A percentile compares a stretch with the other conserved stretches of the same genome.
Conservation (phyloP, 2,888 invertebrate genomes). For the Harmothoe impar region DNA sequence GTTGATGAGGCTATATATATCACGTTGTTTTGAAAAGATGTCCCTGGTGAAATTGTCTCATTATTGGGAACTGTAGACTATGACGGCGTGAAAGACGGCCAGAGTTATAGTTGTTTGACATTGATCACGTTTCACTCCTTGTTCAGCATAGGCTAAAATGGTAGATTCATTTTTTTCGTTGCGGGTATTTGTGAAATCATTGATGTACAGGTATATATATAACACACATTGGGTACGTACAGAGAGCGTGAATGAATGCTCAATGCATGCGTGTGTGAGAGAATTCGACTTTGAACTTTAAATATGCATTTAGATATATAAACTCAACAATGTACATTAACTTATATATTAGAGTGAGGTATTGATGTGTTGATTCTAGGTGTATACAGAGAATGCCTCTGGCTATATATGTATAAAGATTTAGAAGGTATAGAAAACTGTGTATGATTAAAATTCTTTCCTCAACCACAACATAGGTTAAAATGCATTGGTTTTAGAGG, state of each 20-base stretch:
- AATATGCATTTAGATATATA: neutral
- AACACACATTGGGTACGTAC: neutral
- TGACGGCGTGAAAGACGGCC: no score
- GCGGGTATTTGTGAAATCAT: slow-evolving; percentile 40
- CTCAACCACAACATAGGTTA: neutral
- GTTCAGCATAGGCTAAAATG: neutral
- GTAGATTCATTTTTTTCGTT: slow-evolving; percentile 21
- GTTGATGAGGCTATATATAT: no score
- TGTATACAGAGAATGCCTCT: neutral
- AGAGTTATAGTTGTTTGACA: no score
- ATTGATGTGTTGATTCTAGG: slow-evolving; percentile 17
- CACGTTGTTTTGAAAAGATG: no score
- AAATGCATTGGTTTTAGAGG: neutral
- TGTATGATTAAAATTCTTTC: neutral
- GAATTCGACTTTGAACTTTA: slow-evolving; percentile 12
- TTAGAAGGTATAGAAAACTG: slow-evolving; percentile 24
- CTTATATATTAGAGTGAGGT: slow-evolving; percentile 15
- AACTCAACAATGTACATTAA: slow-evolving; percentile 47
- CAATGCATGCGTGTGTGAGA: slow-evolving; percentile 4
- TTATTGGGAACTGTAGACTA: no score
- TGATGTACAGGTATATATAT: neutral
- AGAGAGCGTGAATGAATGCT: neutral
- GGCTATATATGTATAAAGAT: neutral
- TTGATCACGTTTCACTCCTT: neutral
- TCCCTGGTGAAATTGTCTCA: no score